Evolutionary conservation across 2,113 vertebrate genomes (phyloP), one percentile per base, ranked within the genome.

Genomic region (Cisticola juncidis): DNA sequence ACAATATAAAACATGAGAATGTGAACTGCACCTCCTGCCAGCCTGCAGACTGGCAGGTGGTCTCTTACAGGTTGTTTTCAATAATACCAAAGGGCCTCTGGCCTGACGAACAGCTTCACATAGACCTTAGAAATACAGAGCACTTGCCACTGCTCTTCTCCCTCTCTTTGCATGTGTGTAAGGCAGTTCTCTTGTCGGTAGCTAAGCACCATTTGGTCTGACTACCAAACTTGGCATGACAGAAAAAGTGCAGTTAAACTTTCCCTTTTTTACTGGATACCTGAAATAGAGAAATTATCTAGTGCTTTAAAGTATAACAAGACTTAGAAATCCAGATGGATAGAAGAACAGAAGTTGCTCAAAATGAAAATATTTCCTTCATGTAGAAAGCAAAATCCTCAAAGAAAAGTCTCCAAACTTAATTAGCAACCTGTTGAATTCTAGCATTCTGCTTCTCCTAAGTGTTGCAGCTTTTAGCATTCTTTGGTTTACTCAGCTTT

Each of bases 151-250:
- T 70, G 18, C 24, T 24, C 42, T 44, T 4, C 1, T 31, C 2
- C 1, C 0, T 1, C 5, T 17, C 21, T 68, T 81, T 54, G 36
- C 44, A 36, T n/a, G 17, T 61, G 11, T n/a, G 2, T 40, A 33
- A 91, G 12, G 12, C 15, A 33, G 38, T 50, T 74, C 13, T 50
- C 18, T 36, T 53, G n/a, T 53, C 36, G 86, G 50, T 5, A 85
- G 56, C 13, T 76, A 74, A 72, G 19, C 7, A n/a, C 12, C 1
- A 2, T 56, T 72, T 44, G 38, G 5, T 69, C 25, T 57, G 33
- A 26, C 19, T 42, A 26, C 6, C 35, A 64, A 33, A 64, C 50
- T 86, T 66, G 71, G 12, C 21, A 38, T 9, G 3, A 21, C 11
- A 64, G 29, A 54, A 31, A 25, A 85, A 56, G 47, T 5, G 4